Base-by-base conservation (phyloP, 2,888 invertebrate genomes). In the Petrophora chlorosata region DNA sequence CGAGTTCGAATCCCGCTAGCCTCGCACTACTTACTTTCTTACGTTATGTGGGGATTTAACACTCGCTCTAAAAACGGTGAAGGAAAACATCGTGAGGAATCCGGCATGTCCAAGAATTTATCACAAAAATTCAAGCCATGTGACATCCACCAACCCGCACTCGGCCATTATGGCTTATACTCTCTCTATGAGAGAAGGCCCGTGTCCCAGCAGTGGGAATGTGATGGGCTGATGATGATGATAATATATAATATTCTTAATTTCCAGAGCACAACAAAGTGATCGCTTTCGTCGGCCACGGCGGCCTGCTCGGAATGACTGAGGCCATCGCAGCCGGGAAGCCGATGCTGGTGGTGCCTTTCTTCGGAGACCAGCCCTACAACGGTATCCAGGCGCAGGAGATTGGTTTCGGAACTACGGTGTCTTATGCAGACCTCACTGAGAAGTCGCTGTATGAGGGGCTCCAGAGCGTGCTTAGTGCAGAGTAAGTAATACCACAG, bases 261-360 rank as follows among this genome's bases (percentile, higher is more conserved):
- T 13, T 55, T 50, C 25, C 78, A 93, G 93, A 88, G 61, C 92
- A 93, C 70, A 88, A 90, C 0, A 93, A 93, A 55, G 90, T 93
- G 0, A 82, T 91, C 41, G 92, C 91, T 0, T 93, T 93, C 62
- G 87, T 93, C 26, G 89, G 91, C 0, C 93, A 93, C 63, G 93
- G 92, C 0, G 93, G 93, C 2, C 82, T 93, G 2, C 77, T 93
- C 17, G 93, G 93, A 22, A 90, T 91, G 73, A 92, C 91, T 0
- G 93, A 93, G 59, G 92, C 92, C 0, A 88, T 93, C 8, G 88
- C 92, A 5, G 91, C 91, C 0, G 93, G 92, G 1, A 93, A 92
- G 41, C 93, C 93, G 3, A 91, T 92, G 77, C 67, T 93, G 38
- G 86, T 92, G 25, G 87, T 93, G 54, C 93, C 93, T 0, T 92